A percentile compares a stretch with the other conserved stretches of the same genome.
These are phyloP conservation scores for Perca fluviatilis DNA, from an alignment of 2,113 vertebrate species.

Conservation along the genomic window DNA sequence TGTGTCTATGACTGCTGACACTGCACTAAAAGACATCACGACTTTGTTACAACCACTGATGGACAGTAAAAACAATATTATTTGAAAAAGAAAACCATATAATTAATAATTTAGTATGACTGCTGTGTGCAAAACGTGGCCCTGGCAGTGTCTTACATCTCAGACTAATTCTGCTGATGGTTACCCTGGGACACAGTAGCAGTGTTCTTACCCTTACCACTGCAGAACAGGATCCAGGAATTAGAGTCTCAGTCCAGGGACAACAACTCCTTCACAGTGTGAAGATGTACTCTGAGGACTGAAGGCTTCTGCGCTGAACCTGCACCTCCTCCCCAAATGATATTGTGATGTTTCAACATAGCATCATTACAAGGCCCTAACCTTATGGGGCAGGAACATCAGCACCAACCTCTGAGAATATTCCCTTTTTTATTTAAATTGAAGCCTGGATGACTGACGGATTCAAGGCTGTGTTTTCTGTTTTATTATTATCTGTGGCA, in stretches of 20 bases:
- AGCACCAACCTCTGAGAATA: not conserved
- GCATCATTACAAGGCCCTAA: not conserved
- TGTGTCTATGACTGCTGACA: not conserved
- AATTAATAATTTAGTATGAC: slow-evolving; percentile 17
- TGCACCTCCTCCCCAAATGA: not conserved
- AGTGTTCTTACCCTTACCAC: not conserved
- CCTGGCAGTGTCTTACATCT: slow-evolving; percentile 20
- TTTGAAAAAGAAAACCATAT: slow-evolving; percentile 1
- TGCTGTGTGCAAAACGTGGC: not conserved
- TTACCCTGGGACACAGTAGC: not conserved
- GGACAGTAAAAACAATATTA: slow-evolving; percentile 2
- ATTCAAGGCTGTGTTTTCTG: not conserved
- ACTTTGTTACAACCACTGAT: not conserved
- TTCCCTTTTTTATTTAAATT: not conserved
- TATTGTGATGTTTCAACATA: not conserved
- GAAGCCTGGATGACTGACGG: not conserved
- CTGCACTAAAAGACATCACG: slow-evolving; percentile 6
- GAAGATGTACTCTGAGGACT: not conserved
- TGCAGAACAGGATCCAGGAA: slow-evolving; percentile 9
- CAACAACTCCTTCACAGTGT: not conserved
- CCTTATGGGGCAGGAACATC: too few relatives aligned
- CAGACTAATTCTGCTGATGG: slow-evolving; percentile 9
- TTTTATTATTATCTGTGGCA: too few relatives aligned
- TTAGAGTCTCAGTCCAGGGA: not conserved
- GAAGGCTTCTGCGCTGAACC: not conserved